Percentiles rank a stretch among this genome's conserved stretches.
phyloP scores from a whole-genome alignment of 2,113 vertebrate genomes.

The Oenanthe oenanthe region DNA sequence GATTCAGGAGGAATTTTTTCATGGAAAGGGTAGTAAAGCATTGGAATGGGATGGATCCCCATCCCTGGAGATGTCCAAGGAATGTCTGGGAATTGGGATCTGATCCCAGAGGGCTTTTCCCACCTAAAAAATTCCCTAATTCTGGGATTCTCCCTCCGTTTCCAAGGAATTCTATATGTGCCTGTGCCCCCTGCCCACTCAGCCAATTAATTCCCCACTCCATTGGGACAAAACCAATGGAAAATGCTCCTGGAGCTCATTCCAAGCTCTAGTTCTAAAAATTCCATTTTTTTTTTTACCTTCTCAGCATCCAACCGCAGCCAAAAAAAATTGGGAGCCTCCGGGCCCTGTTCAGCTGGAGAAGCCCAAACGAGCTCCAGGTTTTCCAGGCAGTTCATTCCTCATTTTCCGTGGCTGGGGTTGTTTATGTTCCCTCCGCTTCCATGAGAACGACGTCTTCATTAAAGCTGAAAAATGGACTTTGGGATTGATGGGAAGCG shows the following conservation, averaged over 20 bases:
- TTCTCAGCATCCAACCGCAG: slow-evolving; percentile 24
- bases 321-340: slow-evolving; percentile 37
- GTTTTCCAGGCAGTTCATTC: slow-evolving; percentile 70
- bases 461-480: slow-evolving; percentile 76
- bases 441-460: slow-evolving; percentile 72
- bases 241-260: background rate
- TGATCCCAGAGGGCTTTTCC: background rate
- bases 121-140: background rate
- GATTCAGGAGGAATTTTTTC: background rate
- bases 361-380: slow-evolving; percentile 62
- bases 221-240: background rate
- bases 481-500: slow-evolving; percentile 69
- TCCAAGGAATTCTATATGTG: fast-evolving
- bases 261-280: background rate
- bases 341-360: background rate
- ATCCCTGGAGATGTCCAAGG: no score
- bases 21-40: background rate
- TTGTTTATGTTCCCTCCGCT: slow-evolving; percentile 68
- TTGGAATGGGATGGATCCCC: background rate
- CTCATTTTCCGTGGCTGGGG: slow-evolving; percentile 59
- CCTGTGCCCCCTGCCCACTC: background rate
- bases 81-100: background rate
- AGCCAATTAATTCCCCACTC: background rate
- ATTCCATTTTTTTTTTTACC: background rate
- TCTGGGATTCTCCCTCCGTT: background rate